Conservation (phyloP, 2,797 vertebrate species). For the Cryptoprocta ferox region DNA sequence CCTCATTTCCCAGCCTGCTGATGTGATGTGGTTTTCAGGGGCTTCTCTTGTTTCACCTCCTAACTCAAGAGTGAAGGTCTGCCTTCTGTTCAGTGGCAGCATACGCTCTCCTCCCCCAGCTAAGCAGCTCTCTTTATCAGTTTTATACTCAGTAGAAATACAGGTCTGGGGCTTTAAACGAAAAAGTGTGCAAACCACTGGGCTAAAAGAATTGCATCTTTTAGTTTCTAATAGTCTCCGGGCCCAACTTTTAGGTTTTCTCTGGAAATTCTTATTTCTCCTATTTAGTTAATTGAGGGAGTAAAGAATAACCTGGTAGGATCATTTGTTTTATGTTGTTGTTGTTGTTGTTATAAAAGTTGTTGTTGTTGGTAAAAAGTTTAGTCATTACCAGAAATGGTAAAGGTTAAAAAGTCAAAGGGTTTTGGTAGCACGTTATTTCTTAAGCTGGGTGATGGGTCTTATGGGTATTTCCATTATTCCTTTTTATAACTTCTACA, state of each 20-base stretch:
- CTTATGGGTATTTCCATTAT: background rate
- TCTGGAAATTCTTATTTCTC: conserved; percentile 36
- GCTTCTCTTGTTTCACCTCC: background rate
- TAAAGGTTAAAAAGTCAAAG: background rate
- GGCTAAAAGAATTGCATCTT: conserved; percentile 17
- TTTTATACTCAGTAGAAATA: background rate
- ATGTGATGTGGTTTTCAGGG: background rate
- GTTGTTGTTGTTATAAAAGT: background rate
- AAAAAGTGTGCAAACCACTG: background rate
- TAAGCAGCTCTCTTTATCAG: background rate
- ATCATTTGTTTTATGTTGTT: background rate
- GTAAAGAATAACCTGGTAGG: background rate
- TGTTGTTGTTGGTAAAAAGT: conserved; percentile 37
- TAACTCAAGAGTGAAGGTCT: background rate
- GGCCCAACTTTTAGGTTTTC: conserved; percentile 44
- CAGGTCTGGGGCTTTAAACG: conserved; percentile 16
- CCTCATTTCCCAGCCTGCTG: background rate
- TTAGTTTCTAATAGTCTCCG: background rate
- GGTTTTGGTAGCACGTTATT: conserved; percentile 26
- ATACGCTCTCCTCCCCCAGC: background rate
- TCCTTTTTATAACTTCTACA: conserved; percentile 25
- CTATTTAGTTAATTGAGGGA: background rate
- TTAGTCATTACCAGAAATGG: background rate
- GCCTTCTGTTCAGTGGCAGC: background rate
- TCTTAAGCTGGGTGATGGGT: background rate